Base-by-base conservation (phyloP, 2,113 vertebrate genomes). In the Mystacornis crossleyi region DNA sequence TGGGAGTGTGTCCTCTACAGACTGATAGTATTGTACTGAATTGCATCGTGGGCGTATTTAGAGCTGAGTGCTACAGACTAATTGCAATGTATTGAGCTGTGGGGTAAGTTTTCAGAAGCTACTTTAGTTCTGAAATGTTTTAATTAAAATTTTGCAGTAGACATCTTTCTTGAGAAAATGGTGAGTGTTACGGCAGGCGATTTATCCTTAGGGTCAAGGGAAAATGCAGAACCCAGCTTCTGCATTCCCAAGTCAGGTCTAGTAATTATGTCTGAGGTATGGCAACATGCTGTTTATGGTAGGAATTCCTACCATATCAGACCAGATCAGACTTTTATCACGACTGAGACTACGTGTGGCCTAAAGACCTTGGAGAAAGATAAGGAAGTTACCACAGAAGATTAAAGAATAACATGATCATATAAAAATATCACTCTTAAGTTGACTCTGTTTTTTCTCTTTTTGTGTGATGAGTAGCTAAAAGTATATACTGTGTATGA, bases 271-370 rank as follows among this genome's bases (percentile, higher is more conserved):
- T 36, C 18, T 43, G 36, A 70, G 50, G 6, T 28, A 36, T 0
- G 1, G 7, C 8, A 69, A 28, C 0, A 0, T 34, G 34, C 9
- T 33, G 10, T 42, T 82, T 74, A 17, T 50, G 26, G 26, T 18
- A 33, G 9, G 25, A 83, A 36, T 25, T 53, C 8, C 18, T 64
- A 16, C 16, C n/a, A n/a, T n/a, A n/a, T n/a, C n/a, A n/a, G n/a
- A 33, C 24, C 50, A 50, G 34, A 33, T 8, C 33, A 48, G 54
- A 69, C 10, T 64, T 60, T 28, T 40, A 14, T 25, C 40, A 20
- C 1, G 3, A 21, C n/a, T 40, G 40, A 60, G 55, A 18, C 18
- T 42, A 3, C 0, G 0, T 3, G 3, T 36, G 24, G 8, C 10
- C 43, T 55, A 43, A 69, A 26, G 54, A 34, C 12, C 64, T n/a